Evolutionary conservation across 2,888 invertebrate species (phyloP).

Genomic region (Ariolimax columbianus): DNA sequence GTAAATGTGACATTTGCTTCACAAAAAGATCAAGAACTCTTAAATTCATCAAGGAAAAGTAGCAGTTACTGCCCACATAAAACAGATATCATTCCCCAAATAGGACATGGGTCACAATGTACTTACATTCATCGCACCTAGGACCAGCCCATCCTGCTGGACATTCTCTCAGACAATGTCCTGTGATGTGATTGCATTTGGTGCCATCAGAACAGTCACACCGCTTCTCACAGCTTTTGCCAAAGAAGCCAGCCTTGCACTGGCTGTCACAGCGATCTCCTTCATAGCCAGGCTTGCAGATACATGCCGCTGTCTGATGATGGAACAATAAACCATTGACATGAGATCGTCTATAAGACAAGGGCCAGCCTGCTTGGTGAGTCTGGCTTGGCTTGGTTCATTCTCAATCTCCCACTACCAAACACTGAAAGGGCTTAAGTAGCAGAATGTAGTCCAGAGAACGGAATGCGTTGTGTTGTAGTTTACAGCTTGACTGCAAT

Average conservation of each 20-base stretch:
- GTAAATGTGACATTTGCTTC: no score
- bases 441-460: no score
- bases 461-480: no score
- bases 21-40: no score
- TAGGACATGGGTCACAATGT: neutral
- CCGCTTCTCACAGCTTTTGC: conserved; percentile 68
- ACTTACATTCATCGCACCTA: conserved; percentile 74
- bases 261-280: conserved; percentile 78
- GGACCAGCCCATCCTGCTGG: conserved; percentile 75
- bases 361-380: no score
- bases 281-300: conserved; percentile 79
- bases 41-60: neutral
- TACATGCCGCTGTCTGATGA: conserved; percentile 87
- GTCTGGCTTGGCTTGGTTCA: no score
- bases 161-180: conserved; percentile 74
- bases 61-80: neutral
- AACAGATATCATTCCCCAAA: neutral
- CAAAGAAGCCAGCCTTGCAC: conserved; percentile 72
- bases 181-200: conserved; percentile 74
- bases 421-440: no score
- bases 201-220: conserved; percentile 71
- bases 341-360: neutral
- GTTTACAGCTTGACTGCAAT: no score
- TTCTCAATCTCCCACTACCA: no score
- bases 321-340: neutral